phyloP scores from a whole-genome alignment of 2,113 vertebrate species.

The Ciconia maguari region DNA sequence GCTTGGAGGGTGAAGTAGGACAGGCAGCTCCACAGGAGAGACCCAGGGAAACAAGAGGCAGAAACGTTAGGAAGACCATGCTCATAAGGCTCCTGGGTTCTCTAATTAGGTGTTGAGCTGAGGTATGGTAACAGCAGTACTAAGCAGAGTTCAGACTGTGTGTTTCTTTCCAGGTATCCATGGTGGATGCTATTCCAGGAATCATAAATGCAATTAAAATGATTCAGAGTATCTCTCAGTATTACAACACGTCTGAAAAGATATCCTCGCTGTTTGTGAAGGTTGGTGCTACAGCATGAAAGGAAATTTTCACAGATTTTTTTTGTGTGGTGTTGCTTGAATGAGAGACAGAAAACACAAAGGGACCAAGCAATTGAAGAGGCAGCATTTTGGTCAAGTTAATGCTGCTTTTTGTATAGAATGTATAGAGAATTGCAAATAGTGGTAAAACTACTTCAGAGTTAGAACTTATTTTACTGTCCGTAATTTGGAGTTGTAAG shows the following conservation, averaged over 20 bases:
- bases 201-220: constrained; percentile 91
- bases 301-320: neutral
- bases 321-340: neutral
- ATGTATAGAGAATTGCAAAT: neutral
- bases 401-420: neutral
- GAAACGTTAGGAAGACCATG: rapidly evolving
- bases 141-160: neutral
- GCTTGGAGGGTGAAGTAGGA: neutral
- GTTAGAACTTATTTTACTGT: neutral
- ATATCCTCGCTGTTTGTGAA: constrained; percentile 93
- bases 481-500: neutral
- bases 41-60: neutral
- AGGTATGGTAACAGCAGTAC: neutral
- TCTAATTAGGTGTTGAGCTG: neutral
- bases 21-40: neutral
- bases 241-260: constrained; percentile 95
- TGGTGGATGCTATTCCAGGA: constrained; percentile 89
- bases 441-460: neutral
- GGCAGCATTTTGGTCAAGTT: neutral
- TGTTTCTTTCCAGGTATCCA: constrained; percentile 81
- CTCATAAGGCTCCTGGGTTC: rapidly evolving
- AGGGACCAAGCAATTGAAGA: neutral
- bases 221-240: constrained; percentile 89
- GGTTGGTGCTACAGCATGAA: constrained; percentile 63
- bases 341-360: neutral